Evolutionary conservation across 2,888 invertebrate species (phyloP).

Genomic region (Coremacera marginata): DNA sequence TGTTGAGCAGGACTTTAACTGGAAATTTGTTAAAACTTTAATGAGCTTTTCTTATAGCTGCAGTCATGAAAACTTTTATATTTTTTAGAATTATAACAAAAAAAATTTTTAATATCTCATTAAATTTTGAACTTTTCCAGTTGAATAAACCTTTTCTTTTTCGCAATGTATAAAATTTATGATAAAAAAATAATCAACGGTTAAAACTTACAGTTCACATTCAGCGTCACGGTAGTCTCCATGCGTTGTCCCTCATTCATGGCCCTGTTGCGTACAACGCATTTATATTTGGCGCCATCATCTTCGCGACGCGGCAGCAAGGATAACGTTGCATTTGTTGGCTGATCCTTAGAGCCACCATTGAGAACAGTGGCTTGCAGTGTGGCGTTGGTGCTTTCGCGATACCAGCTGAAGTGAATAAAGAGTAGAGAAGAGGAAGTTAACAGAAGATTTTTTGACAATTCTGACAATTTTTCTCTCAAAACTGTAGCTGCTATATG

Average conservation of each 20-base stretch:
- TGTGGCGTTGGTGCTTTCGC: conserved; percentile 81
- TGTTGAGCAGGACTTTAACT: too few species aligned
- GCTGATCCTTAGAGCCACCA: conserved; percentile 80
- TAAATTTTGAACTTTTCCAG: too few species aligned
- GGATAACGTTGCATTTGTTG: conserved; percentile 81
- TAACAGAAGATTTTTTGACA: too few species aligned
- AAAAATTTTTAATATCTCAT: not conserved
- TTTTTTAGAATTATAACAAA: not conserved
- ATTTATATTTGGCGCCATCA: conserved; percentile 85
- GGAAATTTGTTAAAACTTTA: not conserved
- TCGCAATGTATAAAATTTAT: too few species aligned
- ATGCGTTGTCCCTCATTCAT: conserved; percentile 85
- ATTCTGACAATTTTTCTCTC: too few species aligned
- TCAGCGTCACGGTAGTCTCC: conserved; percentile 83
- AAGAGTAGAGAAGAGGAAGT: conserved; percentile 33
- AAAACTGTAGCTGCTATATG: too few species aligned
- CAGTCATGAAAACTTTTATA: not conserved
- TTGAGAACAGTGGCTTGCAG: conserved; percentile 78
- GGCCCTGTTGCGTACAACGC: conserved; percentile 91
- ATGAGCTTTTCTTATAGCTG: too few species aligned
- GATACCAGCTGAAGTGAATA: conserved; percentile 77
- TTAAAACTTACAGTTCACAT: conserved; percentile 88
- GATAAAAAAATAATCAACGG: conserved; percentile 36
- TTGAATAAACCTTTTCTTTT: too few species aligned
- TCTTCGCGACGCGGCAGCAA: conserved; percentile 86